Evolutionary conservation across 2,888 invertebrate species (phyloP), one percentile per base, ranked within the genome.

Genomic region (Phyllotreta striolata): DNA sequence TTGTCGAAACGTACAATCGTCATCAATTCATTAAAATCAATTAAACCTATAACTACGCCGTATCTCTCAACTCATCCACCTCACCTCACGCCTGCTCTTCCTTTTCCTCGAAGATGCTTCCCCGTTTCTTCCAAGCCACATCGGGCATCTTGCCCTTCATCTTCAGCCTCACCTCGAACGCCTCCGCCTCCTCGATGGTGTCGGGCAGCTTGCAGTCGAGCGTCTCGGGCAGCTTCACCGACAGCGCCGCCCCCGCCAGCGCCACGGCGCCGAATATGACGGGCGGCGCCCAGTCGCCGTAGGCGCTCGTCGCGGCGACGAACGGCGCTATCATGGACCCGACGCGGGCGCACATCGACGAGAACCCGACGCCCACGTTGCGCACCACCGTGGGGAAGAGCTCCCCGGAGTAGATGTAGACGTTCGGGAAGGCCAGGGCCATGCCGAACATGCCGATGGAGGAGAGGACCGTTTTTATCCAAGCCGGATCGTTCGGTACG

Each of bases 281-380:
- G 0, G 93, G 90, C 1, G 93, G 91, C 10, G 91, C 74, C 87
- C 87, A 89, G 0, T 81, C 76, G 61, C 82, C 81, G 0, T 86
- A 82, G 39, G 67, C 68, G 2, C 73, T 76, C 34, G 92, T 77
- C n/a, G 89, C 86, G 1, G 91, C 90, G 1, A 95, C 87, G 73
- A 92, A 92, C 0, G 95, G 95, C 0, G 95, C 93, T 3, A 89
- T 72, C 85, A 95, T 92, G 0, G 94, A 93, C 6, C 96, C 96
- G 63, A 95, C 82, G 73, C 95, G 86, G 0, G 95, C 95, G 64
- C 90, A 87, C 83, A 93, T 92, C 0, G 95, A 95, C 35, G 93
- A 89, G 2, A 91, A 84, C 0, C 96, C 96, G 61, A 96, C 89
- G 0, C 93, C 95, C 43, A 91, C 89, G 76, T 95, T 95, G 37